A percentile compares a stretch with the other conserved stretches of the same genome.
phyloP scores from a whole-genome alignment of 2,113 vertebrate species.

The Platysternon megacephalum region DNA sequence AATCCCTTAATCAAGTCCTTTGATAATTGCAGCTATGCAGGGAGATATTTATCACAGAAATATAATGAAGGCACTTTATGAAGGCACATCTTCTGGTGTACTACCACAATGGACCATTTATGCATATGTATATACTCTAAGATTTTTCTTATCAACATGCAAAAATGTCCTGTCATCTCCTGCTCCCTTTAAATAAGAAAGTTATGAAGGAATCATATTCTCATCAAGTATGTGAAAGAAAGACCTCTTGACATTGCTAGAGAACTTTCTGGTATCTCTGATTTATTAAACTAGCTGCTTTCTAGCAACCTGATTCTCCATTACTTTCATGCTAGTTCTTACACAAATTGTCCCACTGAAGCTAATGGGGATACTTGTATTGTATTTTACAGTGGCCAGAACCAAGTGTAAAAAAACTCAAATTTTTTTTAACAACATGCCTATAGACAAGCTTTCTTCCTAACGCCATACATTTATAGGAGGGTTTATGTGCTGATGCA shows the following conservation, averaged over 20 bases:
- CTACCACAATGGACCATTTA: neutral
- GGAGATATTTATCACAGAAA: slow-evolving; percentile 43
- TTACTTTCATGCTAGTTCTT: neutral
- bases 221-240: neutral
- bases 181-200: neutral
- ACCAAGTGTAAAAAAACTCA: neutral
- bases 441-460: neutral
- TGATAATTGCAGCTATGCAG: slow-evolving; percentile 46
- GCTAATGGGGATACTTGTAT: neutral
- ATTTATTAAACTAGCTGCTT: neutral
- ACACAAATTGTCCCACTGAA: neutral
- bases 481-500: neutral
- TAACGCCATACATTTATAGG: neutral
- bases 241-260: neutral
- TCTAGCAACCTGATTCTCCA: neutral
- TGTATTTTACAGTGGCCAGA: neutral
- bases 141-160: slow-evolving; percentile 15
- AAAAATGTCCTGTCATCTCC: neutral
- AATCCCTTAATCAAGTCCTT: slow-evolving; percentile 58
- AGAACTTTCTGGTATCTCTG: neutral
- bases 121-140: neutral
- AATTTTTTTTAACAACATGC: neutral
- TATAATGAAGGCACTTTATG: slow-evolving; percentile 28
- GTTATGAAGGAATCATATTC: neutral
- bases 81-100: neutral